Base-by-base conservation (phyloP, 2,797 vertebrate genomes). In the Sebastes steindachneri region DNA sequence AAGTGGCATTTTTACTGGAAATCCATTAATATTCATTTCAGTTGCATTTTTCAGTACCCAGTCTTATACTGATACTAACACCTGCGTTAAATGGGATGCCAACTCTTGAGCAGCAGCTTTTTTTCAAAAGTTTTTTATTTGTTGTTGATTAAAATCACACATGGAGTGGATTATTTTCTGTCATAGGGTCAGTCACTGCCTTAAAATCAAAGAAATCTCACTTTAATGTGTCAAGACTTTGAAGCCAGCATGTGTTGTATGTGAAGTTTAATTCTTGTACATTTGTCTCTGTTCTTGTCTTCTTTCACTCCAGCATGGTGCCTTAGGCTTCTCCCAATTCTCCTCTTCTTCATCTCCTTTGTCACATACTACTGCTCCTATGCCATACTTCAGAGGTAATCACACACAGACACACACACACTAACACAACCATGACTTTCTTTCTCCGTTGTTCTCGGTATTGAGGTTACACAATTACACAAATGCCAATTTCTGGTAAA, bases 341-440 rank as follows among this genome's bases (percentile, higher is more conserved):
- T 94, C 69, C 41, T 96, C 59, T 87, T 94, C 86, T 91, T 95
- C 79, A 77, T 86, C 86, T 79, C 84, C 67, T 92, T 87, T 64
- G 58, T 89, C 82, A 88, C 81, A 28, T 96, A 93, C 94, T 96
- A 96, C 94, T 93, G 91, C 89, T 96, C 91, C 74, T 83, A 79
- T 59, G 45, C 90, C 92, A 90, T 94, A 68, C 82, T 92, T 74
- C 93, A 77, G 63, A 94, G 95, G 95, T 96, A 89, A 92, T 83
- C 48, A 19, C 80, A 69, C 73, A 71, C 65, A 82, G 5, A 15
- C n/a, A 41, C 37, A 71, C 51, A 71, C 65, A 82, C 12, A 15
- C 23, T 51, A 28, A 77, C 45, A 57, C 70, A 62, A 48, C 51
- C 37, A 9, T 68, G 62, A 33, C 15, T 68, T 19, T 70, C 21